Conservation (phyloP, 1,140 invertebrate genomes). For the Aphaenogaster rudis region DNA sequence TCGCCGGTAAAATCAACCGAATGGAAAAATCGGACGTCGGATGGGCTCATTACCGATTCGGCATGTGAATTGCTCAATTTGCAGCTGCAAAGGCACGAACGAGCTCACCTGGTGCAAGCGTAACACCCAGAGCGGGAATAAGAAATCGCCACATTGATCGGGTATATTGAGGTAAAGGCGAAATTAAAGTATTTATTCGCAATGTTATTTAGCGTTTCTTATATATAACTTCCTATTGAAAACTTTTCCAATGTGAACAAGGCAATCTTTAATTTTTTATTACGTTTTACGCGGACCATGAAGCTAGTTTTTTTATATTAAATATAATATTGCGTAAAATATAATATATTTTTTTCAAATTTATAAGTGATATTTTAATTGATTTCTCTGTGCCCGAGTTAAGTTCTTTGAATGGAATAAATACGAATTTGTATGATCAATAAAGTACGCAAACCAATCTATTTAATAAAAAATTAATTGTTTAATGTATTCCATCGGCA, state of each 20-base stretch:
- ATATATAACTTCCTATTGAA: neutral
- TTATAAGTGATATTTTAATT: neutral
- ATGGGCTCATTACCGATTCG: conserved; percentile 69
- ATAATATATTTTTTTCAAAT: neutral
- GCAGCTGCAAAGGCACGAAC: conserved; percentile 18
- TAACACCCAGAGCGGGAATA: neutral
- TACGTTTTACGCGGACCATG: neutral
- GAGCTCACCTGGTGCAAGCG: neutral
- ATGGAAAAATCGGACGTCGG: conserved; percentile 41
- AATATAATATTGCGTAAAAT: neutral
- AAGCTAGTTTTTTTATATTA: neutral
- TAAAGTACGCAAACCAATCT: neutral
- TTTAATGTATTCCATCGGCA: neutral
- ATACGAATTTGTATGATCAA: neutral
- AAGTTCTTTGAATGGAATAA: neutral
- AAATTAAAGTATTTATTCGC: conserved; percentile 7
- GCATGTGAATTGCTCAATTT: conserved; percentile 72
- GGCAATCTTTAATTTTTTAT: neutral
- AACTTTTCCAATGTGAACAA: neutral
- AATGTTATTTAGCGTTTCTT: neutral
- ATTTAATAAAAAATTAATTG: neutral
- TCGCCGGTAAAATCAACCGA: conserved; percentile 25
- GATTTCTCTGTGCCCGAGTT: neutral
- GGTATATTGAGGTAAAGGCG: neutral
- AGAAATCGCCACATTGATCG: conserved; percentile 11